Percentiles rank a stretch among this genome's conserved stretches.
phyloP scores from a whole-genome alignment of 1,140 invertebrate species.

The Acromyrmex echinatior region DNA sequence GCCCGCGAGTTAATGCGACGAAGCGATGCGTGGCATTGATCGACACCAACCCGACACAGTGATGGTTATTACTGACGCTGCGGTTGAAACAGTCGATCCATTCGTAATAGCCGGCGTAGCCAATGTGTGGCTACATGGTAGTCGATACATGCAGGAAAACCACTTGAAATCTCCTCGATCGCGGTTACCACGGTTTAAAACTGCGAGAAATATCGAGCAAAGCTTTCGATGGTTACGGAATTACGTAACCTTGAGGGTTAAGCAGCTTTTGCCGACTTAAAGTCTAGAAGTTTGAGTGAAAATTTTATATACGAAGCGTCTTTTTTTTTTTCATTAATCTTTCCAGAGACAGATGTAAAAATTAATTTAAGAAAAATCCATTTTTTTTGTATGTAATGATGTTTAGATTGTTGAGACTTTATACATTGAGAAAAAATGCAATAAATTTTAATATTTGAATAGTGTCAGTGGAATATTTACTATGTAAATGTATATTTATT shows the following conservation, averaged over 20 bases:
- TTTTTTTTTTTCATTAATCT: neutral
- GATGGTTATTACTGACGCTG: conserved; percentile 4
- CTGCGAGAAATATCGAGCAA: neutral
- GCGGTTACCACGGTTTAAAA: neutral
- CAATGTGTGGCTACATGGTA: too few relatives aligned
- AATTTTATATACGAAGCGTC: neutral
- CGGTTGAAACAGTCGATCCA: conserved; percentile 6
- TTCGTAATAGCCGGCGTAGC: neutral
- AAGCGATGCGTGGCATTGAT: conserved; percentile 37
- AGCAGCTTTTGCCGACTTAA: neutral
- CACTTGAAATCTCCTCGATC: neutral
- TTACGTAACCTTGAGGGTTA: neutral
- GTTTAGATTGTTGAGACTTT: neutral
- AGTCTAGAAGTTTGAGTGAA: neutral
- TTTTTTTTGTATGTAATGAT: neutral
- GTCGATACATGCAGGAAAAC: neutral
- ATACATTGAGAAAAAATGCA: too few relatives aligned
- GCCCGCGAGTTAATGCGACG: conserved; percentile 23
- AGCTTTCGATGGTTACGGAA: neutral
- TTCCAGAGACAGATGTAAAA: neutral
- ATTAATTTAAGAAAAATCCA: neutral
- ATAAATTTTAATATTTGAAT: too few relatives aligned
- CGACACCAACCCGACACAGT: neutral
- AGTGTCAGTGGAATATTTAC: too few relatives aligned
- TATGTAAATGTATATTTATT: too few relatives aligned